phyloP scores from a whole-genome alignment of 1,140 invertebrate genomes.

The Drosophila pallidifrons region DNA sequence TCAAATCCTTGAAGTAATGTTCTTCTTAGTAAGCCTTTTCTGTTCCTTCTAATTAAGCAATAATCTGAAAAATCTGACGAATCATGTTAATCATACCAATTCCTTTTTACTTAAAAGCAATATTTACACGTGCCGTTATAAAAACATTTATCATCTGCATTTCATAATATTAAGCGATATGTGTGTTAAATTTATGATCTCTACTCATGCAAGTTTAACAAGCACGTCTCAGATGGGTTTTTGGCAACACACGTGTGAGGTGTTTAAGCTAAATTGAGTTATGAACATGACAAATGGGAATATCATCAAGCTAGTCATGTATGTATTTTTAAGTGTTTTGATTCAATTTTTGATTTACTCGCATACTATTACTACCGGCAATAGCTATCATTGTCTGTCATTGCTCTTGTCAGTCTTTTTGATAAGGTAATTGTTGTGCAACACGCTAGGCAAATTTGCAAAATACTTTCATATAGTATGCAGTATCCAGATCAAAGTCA shows the following conservation, averaged over 20 bases:
- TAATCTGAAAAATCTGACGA: no score
- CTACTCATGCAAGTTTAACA: neutral
- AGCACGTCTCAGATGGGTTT: conserved; percentile 55
- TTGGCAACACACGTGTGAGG: conserved; percentile 55
- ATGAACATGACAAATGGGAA: conserved; percentile 38
- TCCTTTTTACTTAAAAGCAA: neutral
- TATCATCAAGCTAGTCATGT: conserved; percentile 35
- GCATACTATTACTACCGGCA: neutral
- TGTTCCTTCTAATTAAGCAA: neutral
- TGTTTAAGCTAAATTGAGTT: conserved; percentile 46
- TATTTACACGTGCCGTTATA: conserved; percentile 28
- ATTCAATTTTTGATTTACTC: conserved; percentile 23
- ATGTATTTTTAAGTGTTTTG: conserved; percentile 36
- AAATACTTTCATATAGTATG: conserved; percentile 27
- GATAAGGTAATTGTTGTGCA: conserved; percentile 61
- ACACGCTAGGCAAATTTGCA: conserved; percentile 60
- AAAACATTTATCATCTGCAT: conserved; percentile 11
- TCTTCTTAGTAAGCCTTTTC: no score
- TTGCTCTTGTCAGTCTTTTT: conserved; percentile 22
- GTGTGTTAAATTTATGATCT: conserved; percentile 8
- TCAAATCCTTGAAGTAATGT: no score
- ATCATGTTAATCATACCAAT: no score
- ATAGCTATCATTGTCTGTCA: conserved; percentile 47
- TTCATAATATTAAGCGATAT: conserved; percentile 1
- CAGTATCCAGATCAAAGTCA: neutral